These are phyloP conservation scores for Gandaritis pyraliata DNA, from an alignment of 2,888 invertebrate species.

Conservation along the genomic window DNA sequence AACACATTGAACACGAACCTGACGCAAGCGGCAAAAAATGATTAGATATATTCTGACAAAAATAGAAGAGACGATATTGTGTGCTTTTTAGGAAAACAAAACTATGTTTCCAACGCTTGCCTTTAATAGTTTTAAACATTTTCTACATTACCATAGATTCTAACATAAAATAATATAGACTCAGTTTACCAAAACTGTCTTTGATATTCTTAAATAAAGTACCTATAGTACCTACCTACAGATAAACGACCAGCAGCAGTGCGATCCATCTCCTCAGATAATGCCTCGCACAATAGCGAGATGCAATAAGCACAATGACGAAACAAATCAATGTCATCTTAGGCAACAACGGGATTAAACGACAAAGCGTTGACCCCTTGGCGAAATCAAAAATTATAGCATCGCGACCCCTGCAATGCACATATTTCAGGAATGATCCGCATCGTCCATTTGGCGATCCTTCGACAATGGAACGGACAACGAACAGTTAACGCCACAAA, in stretches of 20 bases:
- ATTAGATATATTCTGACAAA: too few species aligned
- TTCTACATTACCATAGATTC: too few species aligned
- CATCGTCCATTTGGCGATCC: constrained; percentile 69
- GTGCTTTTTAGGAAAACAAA: too few species aligned
- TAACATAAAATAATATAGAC: too few species aligned
- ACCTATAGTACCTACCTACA: too few species aligned
- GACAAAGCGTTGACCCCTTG: constrained; percentile 62
- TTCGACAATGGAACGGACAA: constrained; percentile 78
- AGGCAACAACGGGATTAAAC: constrained; percentile 60
- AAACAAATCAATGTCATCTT: constrained; percentile 60
- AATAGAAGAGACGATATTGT: too few species aligned
- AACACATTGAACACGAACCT: neutral
- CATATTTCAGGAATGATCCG: constrained; percentile 76
- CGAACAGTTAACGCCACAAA: constrained; percentile 76
- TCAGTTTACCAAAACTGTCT: too few species aligned
- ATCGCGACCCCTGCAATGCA: constrained; percentile 57
- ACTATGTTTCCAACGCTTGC: too few species aligned
- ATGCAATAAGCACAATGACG: constrained; percentile 44
- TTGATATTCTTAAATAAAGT: too few species aligned
- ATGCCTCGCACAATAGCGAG: constrained; percentile 47
- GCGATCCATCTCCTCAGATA: constrained; percentile 43
- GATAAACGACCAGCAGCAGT: constrained; percentile 36
- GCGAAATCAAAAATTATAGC: constrained; percentile 72
- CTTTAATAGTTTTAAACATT: too few species aligned
- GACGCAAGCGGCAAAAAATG: neutral